Percentiles rank a stretch among this genome's conserved stretches.
Conservation (phyloP, 2,888 invertebrate species). For the Eulithis testata region DNA sequence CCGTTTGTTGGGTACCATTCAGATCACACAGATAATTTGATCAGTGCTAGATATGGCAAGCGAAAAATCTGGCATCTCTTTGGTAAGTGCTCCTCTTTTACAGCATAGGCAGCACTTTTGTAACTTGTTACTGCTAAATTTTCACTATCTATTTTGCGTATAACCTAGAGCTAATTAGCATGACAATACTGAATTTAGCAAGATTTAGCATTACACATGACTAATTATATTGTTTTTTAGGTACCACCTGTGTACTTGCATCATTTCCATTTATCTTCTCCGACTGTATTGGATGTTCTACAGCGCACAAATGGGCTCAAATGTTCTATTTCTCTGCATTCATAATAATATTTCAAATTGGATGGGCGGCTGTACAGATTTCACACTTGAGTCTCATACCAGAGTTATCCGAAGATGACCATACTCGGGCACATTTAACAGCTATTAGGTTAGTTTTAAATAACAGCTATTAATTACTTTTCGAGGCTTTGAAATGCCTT, state of each 20-base stretch:
- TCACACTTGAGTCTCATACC: conserved; percentile 96
- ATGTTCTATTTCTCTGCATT: conserved; percentile 91
- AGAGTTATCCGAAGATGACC: conserved; percentile 89
- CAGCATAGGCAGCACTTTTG: too few relatives aligned
- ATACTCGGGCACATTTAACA: conserved; percentile 90
- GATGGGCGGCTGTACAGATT: conserved; percentile 96
- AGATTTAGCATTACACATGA: neutral
- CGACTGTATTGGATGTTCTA: conserved; percentile 88
- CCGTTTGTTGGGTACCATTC: conserved; percentile 95
- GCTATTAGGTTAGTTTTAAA: conserved; percentile 86
- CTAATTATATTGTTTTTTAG: conserved; percentile 69
- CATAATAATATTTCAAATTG: conserved; percentile 94
- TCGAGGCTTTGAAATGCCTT: too few relatives aligned
- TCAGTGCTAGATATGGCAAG: conserved; percentile 90
- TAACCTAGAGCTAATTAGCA: too few relatives aligned
- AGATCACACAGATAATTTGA: conserved; percentile 88
- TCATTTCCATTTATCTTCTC: conserved; percentile 96
- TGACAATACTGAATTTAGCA: too few relatives aligned
- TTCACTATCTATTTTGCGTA: too few relatives aligned
- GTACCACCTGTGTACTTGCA: conserved; percentile 89
- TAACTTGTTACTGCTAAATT: too few relatives aligned
- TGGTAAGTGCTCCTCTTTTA: conserved; percentile 82
- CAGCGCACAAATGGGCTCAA: conserved; percentile 87
- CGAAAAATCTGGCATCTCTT: conserved; percentile 95
- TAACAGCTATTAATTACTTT: too few relatives aligned